These are phyloP conservation scores for Octomys mimax DNA, from an alignment of 2,797 vertebrate genomes.

Conservation along the genomic window DNA sequence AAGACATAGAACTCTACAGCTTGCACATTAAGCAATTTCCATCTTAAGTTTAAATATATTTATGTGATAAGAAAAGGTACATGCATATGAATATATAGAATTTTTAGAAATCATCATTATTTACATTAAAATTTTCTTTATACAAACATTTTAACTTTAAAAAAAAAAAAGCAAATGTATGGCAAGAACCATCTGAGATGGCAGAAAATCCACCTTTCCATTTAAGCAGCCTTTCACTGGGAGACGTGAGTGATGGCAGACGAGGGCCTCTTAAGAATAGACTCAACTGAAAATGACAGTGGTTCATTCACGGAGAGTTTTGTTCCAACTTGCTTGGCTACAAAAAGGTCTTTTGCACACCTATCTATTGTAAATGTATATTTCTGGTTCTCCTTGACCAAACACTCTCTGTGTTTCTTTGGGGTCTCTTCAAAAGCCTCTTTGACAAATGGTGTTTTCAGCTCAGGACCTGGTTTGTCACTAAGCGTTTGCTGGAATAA, in stretches of 20 bases:
- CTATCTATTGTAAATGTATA: conserved; percentile 91
- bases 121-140: conserved; percentile 84
- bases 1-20: conserved; percentile 80
- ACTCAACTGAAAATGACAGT: conserved; percentile 97
- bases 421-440: conserved; percentile 94
- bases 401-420: conserved; percentile 93
- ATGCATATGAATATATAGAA: conserved; percentile 84
- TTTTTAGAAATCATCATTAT: conserved; percentile 77
- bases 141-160: conserved; percentile 76
- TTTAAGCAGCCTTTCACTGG: conserved; percentile 86
- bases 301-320: conserved; percentile 93
- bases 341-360: conserved; percentile 91
- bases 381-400: conserved; percentile 91
- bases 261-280: conserved; percentile 95
- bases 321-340: conserved; percentile 91
- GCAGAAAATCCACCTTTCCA: conserved; percentile 73
- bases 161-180: conserved; percentile 65
- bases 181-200: conserved; percentile 65
- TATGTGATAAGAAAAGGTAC: conserved; percentile 79
- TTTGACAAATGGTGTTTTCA: conserved; percentile 92
- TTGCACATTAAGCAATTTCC: conserved; percentile 76
- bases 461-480: conserved; percentile 91
- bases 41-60: conserved; percentile 85
- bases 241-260: conserved; percentile 92
- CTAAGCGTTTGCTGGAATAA: conserved; percentile 93